Percentiles rank a stretch among this genome's conserved stretches.
Evolutionary conservation across 2,888 invertebrate genomes (phyloP).

Genomic region (Troilus luridus): DNA sequence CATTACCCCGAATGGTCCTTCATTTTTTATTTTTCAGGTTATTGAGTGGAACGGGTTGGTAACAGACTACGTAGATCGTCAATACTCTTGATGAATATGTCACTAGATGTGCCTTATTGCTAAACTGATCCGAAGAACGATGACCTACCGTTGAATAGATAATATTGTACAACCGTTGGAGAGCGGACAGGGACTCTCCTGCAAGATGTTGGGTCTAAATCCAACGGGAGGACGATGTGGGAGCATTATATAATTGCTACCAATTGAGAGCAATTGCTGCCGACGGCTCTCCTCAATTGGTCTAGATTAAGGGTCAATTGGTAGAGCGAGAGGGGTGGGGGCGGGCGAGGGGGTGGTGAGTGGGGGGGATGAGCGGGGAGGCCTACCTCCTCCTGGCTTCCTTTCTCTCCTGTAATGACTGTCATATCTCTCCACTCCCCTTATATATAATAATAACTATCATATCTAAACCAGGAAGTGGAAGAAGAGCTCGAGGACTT

Average conservation of each 20-base stretch:
- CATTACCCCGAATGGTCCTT: no score
- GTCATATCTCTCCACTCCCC: background rate
- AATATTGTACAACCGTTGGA: background rate
- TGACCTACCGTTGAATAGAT: background rate
- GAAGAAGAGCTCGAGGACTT: background rate
- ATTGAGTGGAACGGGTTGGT: no score
- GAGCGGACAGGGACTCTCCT: background rate
- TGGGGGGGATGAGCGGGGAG: background rate
- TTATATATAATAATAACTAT: background rate
- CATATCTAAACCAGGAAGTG: background rate
- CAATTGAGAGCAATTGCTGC: constrained; percentile 63
- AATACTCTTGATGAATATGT: no score
- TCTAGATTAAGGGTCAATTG: constrained; percentile 62
- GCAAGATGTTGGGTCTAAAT: background rate
- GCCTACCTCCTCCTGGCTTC: background rate
- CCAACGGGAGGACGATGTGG: background rate
- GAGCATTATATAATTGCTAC: constrained; percentile 61
- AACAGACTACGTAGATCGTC: no score
- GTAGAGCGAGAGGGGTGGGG: background rate
- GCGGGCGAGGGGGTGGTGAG: background rate
- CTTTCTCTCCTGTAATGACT: background rate
- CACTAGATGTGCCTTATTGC: no score
- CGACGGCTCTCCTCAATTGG: constrained; percentile 56
- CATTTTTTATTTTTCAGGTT: no score
- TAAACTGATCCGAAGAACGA: no score